phyloP scores from a whole-genome alignment of 2,888 invertebrate genomes.

The Cabera pusaria region DNA sequence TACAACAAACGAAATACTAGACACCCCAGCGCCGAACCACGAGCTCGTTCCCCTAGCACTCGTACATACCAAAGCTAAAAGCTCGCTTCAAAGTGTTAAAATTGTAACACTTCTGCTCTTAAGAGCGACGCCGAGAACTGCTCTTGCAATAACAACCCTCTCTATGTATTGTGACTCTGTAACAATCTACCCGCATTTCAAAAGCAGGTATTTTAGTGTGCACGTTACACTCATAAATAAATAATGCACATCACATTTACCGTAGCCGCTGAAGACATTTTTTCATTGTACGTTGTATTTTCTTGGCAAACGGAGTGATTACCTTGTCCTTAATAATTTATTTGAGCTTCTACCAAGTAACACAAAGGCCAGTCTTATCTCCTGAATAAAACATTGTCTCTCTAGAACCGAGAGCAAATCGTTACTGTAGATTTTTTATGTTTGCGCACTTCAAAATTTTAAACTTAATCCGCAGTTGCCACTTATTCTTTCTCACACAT shows the following conservation, averaged over 20 bases:
- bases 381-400: conserved; percentile 71
- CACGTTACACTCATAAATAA: conserved; percentile 41
- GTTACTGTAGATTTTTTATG: conserved; percentile 47
- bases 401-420: conserved; percentile 55
- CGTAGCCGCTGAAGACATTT: conserved; percentile 53
- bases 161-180: conserved; percentile 25
- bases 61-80: conserved; percentile 36
- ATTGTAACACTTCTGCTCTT: conserved; percentile 42
- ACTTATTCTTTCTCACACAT: neutral
- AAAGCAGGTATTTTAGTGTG: conserved; percentile 38
- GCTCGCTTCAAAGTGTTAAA: conserved; percentile 47
- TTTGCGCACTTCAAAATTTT: conserved; percentile 34
- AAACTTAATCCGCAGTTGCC: conserved; percentile 14
- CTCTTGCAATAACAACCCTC: conserved; percentile 31
- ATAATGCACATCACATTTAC: conserved; percentile 48
- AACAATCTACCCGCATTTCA: conserved; percentile 31
- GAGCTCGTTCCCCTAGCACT: no score
- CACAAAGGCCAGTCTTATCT: conserved; percentile 70
- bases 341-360: conserved; percentile 66
- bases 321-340: conserved; percentile 71
- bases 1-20: no score
- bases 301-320: conserved; percentile 67
- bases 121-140: conserved; percentile 27
- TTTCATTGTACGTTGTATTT: conserved; percentile 56
- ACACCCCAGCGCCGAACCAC: conserved; percentile 1